Evolutionary conservation across 2,888 invertebrate genomes (phyloP).

Genomic region (Actias luna): DNA sequence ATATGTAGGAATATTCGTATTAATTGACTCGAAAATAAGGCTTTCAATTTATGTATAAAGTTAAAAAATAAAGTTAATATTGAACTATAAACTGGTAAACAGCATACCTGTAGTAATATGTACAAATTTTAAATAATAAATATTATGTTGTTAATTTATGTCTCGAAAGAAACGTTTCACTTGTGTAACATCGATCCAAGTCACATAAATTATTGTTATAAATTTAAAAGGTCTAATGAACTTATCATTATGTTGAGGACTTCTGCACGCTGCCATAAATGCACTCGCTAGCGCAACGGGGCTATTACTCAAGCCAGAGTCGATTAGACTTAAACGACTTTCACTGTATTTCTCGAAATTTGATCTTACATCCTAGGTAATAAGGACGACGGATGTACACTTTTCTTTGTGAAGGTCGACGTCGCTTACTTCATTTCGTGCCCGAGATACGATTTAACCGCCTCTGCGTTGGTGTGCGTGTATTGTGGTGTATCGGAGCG

Average conservation of each 20-base stretch:
- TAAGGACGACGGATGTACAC: conserved; percentile 59
- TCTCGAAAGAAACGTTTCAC: neutral
- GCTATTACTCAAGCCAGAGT: conserved; percentile 49
- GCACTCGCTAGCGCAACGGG: conserved; percentile 79
- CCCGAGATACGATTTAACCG: conserved; percentile 54
- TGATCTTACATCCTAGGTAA: conserved; percentile 25
- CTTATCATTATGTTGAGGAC: conserved; percentile 70
- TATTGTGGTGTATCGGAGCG: conserved; percentile 41
- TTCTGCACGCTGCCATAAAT: conserved; percentile 72
- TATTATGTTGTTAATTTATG: neutral
- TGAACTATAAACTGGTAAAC: neutral
- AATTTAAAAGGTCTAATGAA: conserved; percentile 25
- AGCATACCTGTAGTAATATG: neutral
- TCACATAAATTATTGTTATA: conserved; percentile 4
- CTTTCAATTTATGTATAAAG: no score
- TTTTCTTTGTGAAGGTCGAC: conserved; percentile 77
- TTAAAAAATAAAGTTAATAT: neutral
- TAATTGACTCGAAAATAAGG: no score
- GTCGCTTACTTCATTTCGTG: conserved; percentile 49
- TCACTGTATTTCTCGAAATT: conserved; percentile 33
- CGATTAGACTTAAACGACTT: conserved; percentile 38
- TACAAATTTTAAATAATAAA: neutral
- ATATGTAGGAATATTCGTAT: no score
- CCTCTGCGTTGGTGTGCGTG: conserved; percentile 53
- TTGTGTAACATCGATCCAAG: neutral